Percentiles rank a stretch among this genome's conserved stretches.
Conservation (phyloP, 2,797 vertebrate species). For the Gymnoscopelus braueri region DNA sequence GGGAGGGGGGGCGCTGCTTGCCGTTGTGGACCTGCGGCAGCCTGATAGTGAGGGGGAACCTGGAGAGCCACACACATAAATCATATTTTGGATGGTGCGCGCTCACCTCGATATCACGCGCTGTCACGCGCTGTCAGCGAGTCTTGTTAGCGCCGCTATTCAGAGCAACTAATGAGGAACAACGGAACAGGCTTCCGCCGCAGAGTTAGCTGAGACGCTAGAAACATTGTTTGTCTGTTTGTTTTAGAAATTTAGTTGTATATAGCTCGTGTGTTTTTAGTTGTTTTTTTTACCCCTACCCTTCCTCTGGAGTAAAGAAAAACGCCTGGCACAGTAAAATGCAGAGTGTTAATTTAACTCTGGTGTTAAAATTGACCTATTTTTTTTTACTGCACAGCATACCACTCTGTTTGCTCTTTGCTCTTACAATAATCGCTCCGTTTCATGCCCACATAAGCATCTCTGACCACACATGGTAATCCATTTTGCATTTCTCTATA, state of each 20-base stretch:
- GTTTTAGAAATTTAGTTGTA: slow-evolving; percentile 49
- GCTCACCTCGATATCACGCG: slow-evolving; percentile 69
- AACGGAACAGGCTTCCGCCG: slow-evolving; percentile 52
- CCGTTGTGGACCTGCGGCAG: slow-evolving; percentile 62
- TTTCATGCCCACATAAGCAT: slow-evolving; percentile 69
- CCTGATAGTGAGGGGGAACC: slow-evolving; percentile 63
- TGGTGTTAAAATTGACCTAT: slow-evolving; percentile 5
- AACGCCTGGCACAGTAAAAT: no score
- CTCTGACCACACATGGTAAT: slow-evolving; percentile 72
- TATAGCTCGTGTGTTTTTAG: slow-evolving; percentile 16
- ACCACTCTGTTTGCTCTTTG: slow-evolving; percentile 35
- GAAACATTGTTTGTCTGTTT: slow-evolving; percentile 45
- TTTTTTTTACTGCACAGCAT: slow-evolving; percentile 44
- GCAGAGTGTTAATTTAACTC: no score
- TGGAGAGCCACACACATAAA: slow-evolving; percentile 74
- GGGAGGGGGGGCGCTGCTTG: slow-evolving; percentile 47
- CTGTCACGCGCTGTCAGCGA: slow-evolving; percentile 64
- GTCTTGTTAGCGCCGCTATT: slow-evolving; percentile 76
- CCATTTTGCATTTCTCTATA: slow-evolving; percentile 56
- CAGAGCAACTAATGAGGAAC: slow-evolving; percentile 71
- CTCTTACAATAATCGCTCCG: slow-evolving; percentile 59
- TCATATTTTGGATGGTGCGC: slow-evolving; percentile 78
- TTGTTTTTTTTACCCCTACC: background rate
- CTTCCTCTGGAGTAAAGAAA: background rate
- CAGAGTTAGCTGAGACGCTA: slow-evolving; percentile 57